Conservation (phyloP, 2,113 vertebrate species). For the Labeo catla region DNA sequence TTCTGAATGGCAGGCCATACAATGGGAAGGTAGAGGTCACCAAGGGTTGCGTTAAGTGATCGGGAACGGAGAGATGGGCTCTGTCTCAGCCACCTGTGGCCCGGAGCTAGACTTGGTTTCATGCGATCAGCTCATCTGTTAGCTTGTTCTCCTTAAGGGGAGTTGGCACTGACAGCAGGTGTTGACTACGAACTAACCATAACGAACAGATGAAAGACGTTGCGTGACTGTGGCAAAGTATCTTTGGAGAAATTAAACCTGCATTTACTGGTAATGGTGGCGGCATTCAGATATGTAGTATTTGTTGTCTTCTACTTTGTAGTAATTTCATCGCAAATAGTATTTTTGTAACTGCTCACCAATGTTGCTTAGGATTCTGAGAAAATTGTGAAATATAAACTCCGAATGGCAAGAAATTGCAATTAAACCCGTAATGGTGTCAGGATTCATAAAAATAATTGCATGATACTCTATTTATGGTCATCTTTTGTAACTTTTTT, state of each 20-base stretch:
- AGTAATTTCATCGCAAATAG: not conserved
- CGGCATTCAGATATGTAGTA: not conserved
- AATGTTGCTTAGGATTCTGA: not conserved
- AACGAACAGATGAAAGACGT: constrained; percentile 45
- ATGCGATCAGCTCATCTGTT: constrained; percentile 49
- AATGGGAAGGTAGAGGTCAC: constrained; percentile 60
- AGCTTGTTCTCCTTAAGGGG: constrained; percentile 48
- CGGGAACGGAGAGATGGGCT: constrained; percentile 55
- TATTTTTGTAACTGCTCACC: not conserved
- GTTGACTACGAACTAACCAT: constrained; percentile 43
- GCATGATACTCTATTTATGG: no score
- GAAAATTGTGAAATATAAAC: no score
- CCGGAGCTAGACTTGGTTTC: constrained; percentile 54
- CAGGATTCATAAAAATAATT: not conserved
- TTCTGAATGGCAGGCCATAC: constrained; percentile 54
- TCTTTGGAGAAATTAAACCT: not conserved
- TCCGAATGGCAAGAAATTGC: no score
- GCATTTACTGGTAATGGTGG: not conserved
- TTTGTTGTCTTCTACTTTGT: not conserved
- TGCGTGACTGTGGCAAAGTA: constrained; percentile 29
- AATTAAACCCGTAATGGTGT: no score
- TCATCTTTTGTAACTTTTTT: not conserved
- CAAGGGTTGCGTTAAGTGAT: constrained; percentile 60
- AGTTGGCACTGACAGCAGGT: constrained; percentile 53
- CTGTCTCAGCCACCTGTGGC: constrained; percentile 56